Evolutionary conservation across 2,888 invertebrate species (phyloP).

Genomic region (Eulithis testata): DNA sequence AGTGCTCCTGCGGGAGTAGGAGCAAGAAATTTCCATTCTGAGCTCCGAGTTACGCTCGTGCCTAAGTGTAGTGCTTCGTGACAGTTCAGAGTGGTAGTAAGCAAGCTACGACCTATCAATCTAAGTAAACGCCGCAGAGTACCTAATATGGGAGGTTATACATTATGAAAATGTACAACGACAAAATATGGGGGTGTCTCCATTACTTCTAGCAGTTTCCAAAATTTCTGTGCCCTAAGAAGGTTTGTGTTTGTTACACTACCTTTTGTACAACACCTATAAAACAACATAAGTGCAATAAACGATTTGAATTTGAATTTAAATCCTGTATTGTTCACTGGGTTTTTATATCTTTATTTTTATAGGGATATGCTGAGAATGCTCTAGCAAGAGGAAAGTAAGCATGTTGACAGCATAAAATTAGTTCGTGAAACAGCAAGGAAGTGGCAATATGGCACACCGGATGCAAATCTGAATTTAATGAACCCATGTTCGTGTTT

Average conservation of each 20-base stretch:
- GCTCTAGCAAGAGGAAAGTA: background rate
- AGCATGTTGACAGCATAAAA: background rate
- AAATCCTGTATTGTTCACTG: too few species aligned
- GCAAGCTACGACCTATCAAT: constrained; percentile 7
- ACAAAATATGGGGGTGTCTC: too few species aligned
- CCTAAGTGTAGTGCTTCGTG: constrained; percentile 21
- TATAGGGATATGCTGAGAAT: too few species aligned
- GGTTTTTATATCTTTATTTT: too few species aligned
- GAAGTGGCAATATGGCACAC: constrained; percentile 6
- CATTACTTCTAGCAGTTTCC: too few species aligned
- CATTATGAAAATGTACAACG: too few species aligned
- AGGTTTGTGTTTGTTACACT: too few species aligned
- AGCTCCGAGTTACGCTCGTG: constrained; percentile 13
- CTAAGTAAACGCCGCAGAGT: background rate
- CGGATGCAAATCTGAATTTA: constrained; percentile 25
- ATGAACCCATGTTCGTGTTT: constrained; percentile 21
- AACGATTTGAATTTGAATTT: too few species aligned
- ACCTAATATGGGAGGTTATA: too few species aligned
- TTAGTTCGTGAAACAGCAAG: constrained; percentile 21
- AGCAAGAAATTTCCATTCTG: constrained; percentile 31
- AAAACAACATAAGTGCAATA: too few species aligned
- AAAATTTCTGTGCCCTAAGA: too few species aligned
- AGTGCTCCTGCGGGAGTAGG: constrained; percentile 18
- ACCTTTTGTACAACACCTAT: too few species aligned
- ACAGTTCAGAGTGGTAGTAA: constrained; percentile 9